Evolutionary conservation across 2,888 invertebrate species (phyloP), one percentile per base, ranked within the genome.

Genomic region (Plagodis dolabraria): DNA sequence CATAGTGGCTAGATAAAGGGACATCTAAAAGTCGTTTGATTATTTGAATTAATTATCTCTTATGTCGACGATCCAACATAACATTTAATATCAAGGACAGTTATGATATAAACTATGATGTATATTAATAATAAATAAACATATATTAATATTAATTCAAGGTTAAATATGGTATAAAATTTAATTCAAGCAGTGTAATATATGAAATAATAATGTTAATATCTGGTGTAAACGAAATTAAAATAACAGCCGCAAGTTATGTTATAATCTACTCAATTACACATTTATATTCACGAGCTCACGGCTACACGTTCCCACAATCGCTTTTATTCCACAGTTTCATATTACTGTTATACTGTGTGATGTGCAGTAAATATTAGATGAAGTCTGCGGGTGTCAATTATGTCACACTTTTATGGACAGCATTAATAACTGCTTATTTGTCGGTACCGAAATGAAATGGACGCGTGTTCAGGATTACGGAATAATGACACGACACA

Each of bases 351-450:
- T 82, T 85, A 86, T 84, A 81, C 71, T 68, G 72, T 82, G 77
- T 83, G 84, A 86, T 85, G 80, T 76, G 80, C 79, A 82, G 86
- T 91, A 87, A 88, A 92, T 91, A 89, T 87, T 86, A 85, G 81
- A 92, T 89, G 86, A 82, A 83, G 79, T 57, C 80, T 74, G 70
- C 77, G 76, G 78, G 82, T 85, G 83, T 84, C 86, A 83, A 86
- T 87, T 86, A 86, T 82, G 79, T 79, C 81, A 77, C 69, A 72
- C 73, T 68, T 69, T 82, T 76, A 78, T 79, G 76, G 80, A 70
- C 69, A 53, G 79, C 76, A 86, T 88, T 90, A 90, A 86, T 89
- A 87, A 79, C 81, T 84, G 75, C 87, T 87, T 87, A 92, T 89
- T 90, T 86, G 86, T 82, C 77, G 85, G 85, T 69, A 71, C 69